These are phyloP conservation scores for Passerculus sandwichensis DNA, from an alignment of 2,797 vertebrate species.

Conservation along the genomic window DNA sequence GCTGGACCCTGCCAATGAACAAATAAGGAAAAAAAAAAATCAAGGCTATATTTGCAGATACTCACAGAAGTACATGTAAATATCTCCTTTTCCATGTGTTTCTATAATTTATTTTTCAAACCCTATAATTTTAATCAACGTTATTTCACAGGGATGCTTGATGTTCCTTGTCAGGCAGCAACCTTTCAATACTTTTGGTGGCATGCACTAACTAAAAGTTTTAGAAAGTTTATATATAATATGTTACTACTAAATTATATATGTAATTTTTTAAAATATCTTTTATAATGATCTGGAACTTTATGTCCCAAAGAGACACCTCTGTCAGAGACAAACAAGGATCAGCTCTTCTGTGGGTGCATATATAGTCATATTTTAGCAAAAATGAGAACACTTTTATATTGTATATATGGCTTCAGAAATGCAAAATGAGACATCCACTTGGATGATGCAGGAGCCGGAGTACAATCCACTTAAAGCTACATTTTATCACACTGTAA, in stretches of 20 bases:
- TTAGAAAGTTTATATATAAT: accelerated
- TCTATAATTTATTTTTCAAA: not conserved
- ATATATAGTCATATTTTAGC: not conserved
- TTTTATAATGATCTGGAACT: not conserved
- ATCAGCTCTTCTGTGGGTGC: not conserved
- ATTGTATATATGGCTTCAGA: not conserved
- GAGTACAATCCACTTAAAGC: not conserved
- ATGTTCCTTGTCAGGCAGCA: not conserved
- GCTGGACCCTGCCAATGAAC: not conserved
- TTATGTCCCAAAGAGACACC: not conserved
- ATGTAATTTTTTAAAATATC: not conserved
- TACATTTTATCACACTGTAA: not conserved
- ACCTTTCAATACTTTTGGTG: not conserved
- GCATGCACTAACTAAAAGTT: not conserved
- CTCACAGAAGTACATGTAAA: not conserved
- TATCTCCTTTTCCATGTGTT: not conserved
- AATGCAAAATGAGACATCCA: not conserved
- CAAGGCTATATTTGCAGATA: not conserved
- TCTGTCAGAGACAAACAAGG: not conserved
- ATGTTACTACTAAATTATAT: not conserved
- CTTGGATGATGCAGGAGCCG: not conserved
- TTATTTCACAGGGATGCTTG: not conserved
- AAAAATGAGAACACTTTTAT: not conserved
- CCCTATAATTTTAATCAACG: not conserved
- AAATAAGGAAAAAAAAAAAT: constrained; percentile 12